phyloP scores from a whole-genome alignment of 2,113 vertebrate species.

The Ctenomys sociabilis region DNA sequence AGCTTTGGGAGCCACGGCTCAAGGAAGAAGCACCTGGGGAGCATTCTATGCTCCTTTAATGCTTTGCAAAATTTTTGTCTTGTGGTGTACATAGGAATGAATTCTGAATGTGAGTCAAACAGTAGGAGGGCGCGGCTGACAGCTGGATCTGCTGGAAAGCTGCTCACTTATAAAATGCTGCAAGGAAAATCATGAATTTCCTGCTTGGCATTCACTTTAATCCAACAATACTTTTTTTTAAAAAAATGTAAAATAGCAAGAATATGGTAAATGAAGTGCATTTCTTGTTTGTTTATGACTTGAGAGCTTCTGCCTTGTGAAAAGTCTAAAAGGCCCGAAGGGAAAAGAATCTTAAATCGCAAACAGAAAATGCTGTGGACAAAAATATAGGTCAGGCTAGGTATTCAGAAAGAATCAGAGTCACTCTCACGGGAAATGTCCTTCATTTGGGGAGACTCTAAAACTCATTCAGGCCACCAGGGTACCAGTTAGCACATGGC shows the following conservation, averaged over 20 bases:
- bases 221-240: constrained; percentile 63
- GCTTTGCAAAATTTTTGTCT: constrained; percentile 61
- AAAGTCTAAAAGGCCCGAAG: constrained; percentile 58
- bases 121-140: constrained; percentile 76
- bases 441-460: constrained; percentile 69
- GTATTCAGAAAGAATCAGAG: constrained; percentile 62
- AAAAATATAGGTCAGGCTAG: constrained; percentile 63
- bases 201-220: constrained; percentile 68
- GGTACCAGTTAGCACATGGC: constrained; percentile 72
- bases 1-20: not conserved
- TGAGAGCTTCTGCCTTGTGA: constrained; percentile 64
- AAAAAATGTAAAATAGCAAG: constrained; percentile 72
- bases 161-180: constrained; percentile 77
- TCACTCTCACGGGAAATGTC: constrained; percentile 54
- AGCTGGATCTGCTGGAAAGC: constrained; percentile 76
- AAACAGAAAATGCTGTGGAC: constrained; percentile 42
- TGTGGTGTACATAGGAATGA: constrained; percentile 54
- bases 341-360: constrained; percentile 63
- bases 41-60: constrained; percentile 53
- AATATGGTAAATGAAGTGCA: constrained; percentile 69
- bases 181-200: constrained; percentile 78
- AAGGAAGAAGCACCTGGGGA: constrained; percentile 52
- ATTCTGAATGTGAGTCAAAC: constrained; percentile 73
- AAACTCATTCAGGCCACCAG: constrained; percentile 71
- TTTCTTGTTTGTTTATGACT: constrained; percentile 70